phyloP scores from a whole-genome alignment of 2,113 vertebrate genomes.

The Bos taurus region DNA sequence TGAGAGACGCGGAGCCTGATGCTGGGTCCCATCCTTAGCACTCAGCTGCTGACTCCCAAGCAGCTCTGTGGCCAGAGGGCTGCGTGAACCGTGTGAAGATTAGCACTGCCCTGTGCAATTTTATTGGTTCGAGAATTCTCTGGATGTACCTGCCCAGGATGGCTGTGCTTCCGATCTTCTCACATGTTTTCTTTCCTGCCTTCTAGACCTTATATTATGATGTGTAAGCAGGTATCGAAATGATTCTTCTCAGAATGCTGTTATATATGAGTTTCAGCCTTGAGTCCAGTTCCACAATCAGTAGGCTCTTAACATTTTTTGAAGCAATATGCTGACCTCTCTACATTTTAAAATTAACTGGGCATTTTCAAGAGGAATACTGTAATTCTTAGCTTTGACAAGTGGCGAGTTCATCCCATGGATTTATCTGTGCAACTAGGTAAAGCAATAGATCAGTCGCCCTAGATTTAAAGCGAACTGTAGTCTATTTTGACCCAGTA shows the following conservation, averaged over 20 bases:
- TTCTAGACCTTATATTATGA: not conserved
- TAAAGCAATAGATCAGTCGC: slow-evolving; percentile 75
- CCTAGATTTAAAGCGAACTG: slow-evolving; percentile 65
- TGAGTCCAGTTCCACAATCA: not conserved
- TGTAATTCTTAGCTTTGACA: slow-evolving; percentile 49
- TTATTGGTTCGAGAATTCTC: not conserved
- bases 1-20: not conserved
- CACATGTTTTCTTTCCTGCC: not conserved
- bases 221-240: not conserved
- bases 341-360: slow-evolving; percentile 69
- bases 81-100: not conserved
- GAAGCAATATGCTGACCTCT: slow-evolving; percentile 20
- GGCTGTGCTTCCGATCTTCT: not conserved
- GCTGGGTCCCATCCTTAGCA: not conserved
- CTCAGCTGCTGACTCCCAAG: too few species aligned
- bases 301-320: slow-evolving; percentile 3
- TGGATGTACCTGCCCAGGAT: not conserved
- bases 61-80: not conserved
- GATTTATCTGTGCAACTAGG: slow-evolving; percentile 73
- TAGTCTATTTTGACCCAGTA: slow-evolving; percentile 37
- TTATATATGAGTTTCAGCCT: not conserved
- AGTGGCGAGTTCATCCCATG: slow-evolving; percentile 58
- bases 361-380: slow-evolving; percentile 66
- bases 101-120: not conserved
- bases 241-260: not conserved